A percentile compares a stretch with the other conserved stretches of the same genome.
phyloP scores from a whole-genome alignment of 2,797 vertebrate genomes.

The Eremophila alpestris region DNA sequence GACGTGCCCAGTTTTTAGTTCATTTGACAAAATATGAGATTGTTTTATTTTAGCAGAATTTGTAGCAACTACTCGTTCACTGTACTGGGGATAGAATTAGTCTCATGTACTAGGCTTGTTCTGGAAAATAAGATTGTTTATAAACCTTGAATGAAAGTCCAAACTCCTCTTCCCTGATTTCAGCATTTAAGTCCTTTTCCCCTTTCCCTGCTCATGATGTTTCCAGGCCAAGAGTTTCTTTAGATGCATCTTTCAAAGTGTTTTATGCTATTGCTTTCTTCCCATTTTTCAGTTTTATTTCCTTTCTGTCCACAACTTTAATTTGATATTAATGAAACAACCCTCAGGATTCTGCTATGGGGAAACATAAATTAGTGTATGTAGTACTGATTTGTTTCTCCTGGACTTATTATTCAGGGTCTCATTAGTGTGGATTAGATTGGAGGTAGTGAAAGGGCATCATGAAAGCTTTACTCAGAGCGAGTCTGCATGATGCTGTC shows the following conservation, averaged over 20 bases:
- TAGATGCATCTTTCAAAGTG: background rate
- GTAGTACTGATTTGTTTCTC: background rate
- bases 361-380: background rate
- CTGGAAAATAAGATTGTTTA: background rate
- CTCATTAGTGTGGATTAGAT: constrained; percentile 10
- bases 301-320: background rate
- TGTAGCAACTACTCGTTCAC: background rate
- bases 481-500: background rate
- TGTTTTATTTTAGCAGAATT: background rate
- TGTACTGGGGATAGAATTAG: background rate
- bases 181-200: background rate
- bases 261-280: background rate
- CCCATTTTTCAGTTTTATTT: background rate
- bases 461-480: constrained; percentile 9
- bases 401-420: background rate
- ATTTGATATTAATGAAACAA: background rate
- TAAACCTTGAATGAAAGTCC: background rate
- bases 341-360: background rate
- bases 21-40: background rate
- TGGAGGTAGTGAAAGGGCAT: background rate
- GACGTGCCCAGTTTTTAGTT: background rate
- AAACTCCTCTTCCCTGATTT: background rate
- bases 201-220: background rate
- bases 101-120: background rate
- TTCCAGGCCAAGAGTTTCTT: background rate